These are phyloP conservation scores for Ariopsis seemanni DNA, from an alignment of 2,113 vertebrate species.

Conservation along the genomic window DNA sequence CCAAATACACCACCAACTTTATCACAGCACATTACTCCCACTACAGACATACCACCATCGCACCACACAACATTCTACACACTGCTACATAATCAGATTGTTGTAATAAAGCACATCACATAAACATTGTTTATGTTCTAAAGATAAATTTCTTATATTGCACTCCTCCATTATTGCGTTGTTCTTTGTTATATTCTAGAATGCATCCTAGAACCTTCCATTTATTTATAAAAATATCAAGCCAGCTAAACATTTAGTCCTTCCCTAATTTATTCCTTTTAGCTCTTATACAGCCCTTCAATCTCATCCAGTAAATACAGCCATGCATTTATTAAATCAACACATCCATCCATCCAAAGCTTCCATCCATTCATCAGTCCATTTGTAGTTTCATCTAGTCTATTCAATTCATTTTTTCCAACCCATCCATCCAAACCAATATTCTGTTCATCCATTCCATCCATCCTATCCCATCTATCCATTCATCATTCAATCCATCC, in stretches of 20 bases:
- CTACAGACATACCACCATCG: not conserved
- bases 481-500: not conserved
- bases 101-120: not conserved
- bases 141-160: not conserved
- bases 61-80: not conserved
- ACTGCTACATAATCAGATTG: not conserved
- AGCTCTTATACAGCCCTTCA: not conserved
- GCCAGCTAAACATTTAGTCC: not conserved
- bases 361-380: not conserved
- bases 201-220: not conserved
- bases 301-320: not conserved
- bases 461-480: not conserved
- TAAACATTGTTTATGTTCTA: not conserved
- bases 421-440: not conserved
- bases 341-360: not conserved
- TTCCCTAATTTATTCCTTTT: not conserved
- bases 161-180: not conserved
- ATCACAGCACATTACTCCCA: constrained; percentile 9
- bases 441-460: not conserved
- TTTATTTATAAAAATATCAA: not conserved
- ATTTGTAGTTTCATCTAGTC: not conserved
- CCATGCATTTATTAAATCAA: not conserved
- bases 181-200: not conserved
- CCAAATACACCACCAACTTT: constrained; percentile 5
- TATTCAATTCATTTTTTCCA: not conserved